A percentile compares a stretch with the other conserved stretches of the same genome.
Conservation (phyloP, 2,888 invertebrate species). For the Xylocampa areola region DNA sequence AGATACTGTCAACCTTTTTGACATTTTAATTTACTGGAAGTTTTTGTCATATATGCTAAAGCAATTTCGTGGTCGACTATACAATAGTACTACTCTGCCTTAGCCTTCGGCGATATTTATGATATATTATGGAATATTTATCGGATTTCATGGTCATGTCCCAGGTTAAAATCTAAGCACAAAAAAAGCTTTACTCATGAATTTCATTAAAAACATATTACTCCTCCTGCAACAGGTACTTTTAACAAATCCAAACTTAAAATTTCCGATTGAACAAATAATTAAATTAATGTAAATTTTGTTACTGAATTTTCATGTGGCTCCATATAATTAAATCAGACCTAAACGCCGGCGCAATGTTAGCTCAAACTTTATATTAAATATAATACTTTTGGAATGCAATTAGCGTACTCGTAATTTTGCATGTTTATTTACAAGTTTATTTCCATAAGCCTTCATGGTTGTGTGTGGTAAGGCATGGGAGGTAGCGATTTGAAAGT, state of each 20-base stretch:
- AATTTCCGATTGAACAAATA: slow-evolving; percentile 26
- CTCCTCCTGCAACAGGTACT: too few species aligned
- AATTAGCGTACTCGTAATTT: slow-evolving; percentile 70
- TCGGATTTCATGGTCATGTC: too few species aligned
- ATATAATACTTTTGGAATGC: slow-evolving; percentile 64
- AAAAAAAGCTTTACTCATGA: too few species aligned
- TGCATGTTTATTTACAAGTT: slow-evolving; percentile 72
- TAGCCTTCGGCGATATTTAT: too few species aligned
- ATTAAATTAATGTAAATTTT: slow-evolving; percentile 19
- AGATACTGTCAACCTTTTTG: too few species aligned
- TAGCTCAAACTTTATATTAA: slow-evolving; percentile 45
- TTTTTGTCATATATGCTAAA: too few species aligned
- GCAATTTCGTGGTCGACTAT: too few species aligned
- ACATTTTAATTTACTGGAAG: too few species aligned
- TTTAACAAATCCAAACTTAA: neutral
- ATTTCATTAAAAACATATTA: too few species aligned
- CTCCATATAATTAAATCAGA: slow-evolving; percentile 35
- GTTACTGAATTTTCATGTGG: slow-evolving; percentile 27
- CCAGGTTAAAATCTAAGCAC: too few species aligned
- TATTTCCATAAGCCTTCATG: slow-evolving; percentile 65
- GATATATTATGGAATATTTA: too few species aligned
- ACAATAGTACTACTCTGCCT: too few species aligned
- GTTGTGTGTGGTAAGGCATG: slow-evolving; percentile 9
- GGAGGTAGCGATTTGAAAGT: slow-evolving; percentile 19
- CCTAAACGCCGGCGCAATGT: slow-evolving; percentile 16